These are phyloP conservation scores for Aplochiton taeniatus DNA, from an alignment of 2,797 vertebrate species.

Conservation along the genomic window DNA sequence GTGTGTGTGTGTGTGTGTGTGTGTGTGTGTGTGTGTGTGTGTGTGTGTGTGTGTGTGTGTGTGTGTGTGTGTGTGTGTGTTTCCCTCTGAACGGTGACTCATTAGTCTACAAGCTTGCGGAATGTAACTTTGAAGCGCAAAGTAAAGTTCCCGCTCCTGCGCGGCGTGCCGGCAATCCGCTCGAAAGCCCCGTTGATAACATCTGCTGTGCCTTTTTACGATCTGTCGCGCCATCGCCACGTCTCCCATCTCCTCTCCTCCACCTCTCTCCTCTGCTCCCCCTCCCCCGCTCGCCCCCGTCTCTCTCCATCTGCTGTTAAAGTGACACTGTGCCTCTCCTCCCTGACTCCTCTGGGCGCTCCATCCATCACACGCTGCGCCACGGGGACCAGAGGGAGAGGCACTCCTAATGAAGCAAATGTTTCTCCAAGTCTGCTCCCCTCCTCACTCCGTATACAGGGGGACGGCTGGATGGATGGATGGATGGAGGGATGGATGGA, in stretches of 20 bases:
- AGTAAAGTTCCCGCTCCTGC: too few species aligned
- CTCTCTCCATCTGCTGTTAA: conserved; percentile 62
- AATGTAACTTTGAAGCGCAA: too few species aligned
- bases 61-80: too few species aligned
- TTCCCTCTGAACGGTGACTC: too few species aligned
- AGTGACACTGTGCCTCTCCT: conserved; percentile 60
- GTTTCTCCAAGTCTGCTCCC: conserved; percentile 61
- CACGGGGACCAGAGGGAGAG: conserved; percentile 52
- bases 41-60: too few species aligned
- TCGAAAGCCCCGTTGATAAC: conserved; percentile 46
- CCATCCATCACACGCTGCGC: conserved; percentile 63
- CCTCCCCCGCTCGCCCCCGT: conserved; percentile 3
- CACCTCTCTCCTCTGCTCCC: conserved; percentile 16
- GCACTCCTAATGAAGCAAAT: conserved; percentile 65
- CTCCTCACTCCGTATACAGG: conserved; percentile 44
- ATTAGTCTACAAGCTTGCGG: too few species aligned
- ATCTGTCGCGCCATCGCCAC: conserved; percentile 39
- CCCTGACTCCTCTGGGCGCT: conserved; percentile 41
- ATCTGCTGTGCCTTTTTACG: conserved; percentile 61
- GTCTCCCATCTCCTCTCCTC: conserved; percentile 29
- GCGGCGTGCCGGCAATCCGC: neutral
- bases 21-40: too few species aligned
- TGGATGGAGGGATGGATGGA: conserved; percentile 36
- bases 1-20: too few species aligned
- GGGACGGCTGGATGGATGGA: conserved; percentile 47